Evolutionary conservation across 1,140 invertebrate species (phyloP).

Genomic region (Conus ventricosus): DNA sequence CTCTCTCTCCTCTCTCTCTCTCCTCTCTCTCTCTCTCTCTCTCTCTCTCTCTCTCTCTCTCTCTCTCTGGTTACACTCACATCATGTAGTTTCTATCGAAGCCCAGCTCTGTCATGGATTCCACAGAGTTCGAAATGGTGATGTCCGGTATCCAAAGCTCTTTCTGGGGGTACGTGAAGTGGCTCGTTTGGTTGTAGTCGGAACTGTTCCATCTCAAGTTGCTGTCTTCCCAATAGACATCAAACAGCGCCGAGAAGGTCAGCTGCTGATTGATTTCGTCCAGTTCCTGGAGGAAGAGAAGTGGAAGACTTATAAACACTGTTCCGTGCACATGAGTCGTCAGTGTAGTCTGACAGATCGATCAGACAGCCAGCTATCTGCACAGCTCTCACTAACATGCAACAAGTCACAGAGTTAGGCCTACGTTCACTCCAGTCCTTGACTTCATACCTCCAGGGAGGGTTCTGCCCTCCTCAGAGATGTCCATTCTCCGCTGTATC

Average conservation of each 20-base stretch:
- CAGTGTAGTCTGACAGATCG: too few species aligned
- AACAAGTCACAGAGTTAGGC: too few species aligned
- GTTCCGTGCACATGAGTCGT: too few species aligned
- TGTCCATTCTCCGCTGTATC: too few species aligned
- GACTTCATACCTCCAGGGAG: too few species aligned
- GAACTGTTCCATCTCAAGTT: conserved; percentile 35
- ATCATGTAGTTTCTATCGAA: conserved; percentile 23
- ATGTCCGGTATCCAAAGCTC: conserved; percentile 42
- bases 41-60: background rate
- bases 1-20: too few species aligned
- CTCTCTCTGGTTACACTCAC: background rate
- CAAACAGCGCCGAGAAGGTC: conserved; percentile 27
- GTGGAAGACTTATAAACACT: too few species aligned
- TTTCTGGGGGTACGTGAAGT: conserved; percentile 15
- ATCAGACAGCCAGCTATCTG: too few species aligned
- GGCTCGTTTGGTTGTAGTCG: conserved; percentile 1
- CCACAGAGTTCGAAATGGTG: conserved; percentile 33
- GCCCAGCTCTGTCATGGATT: conserved; percentile 22
- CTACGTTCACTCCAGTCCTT: too few species aligned
- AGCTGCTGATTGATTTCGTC: conserved; percentile 45
- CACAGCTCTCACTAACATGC: too few species aligned
- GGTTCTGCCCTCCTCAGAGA: too few species aligned
- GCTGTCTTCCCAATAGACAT: conserved; percentile 38
- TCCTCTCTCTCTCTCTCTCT: too few species aligned
- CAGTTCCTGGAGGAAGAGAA: conserved; percentile 16